Evolutionary conservation across 2,113 vertebrate genomes (phyloP).

Genomic region (Triplophysa siluroides): DNA sequence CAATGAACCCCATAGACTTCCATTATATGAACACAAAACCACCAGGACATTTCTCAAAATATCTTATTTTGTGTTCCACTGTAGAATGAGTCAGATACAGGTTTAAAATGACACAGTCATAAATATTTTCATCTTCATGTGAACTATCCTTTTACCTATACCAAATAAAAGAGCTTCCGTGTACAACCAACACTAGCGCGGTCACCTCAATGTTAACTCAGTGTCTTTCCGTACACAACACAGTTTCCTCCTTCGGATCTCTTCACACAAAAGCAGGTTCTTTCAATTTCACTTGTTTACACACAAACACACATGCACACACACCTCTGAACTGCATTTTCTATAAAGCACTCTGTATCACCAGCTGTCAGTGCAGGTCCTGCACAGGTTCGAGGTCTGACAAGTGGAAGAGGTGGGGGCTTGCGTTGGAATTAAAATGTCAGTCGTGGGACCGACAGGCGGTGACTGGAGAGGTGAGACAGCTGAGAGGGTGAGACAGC

Average conservation of each 20-base stretch:
- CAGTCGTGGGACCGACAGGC: conserved; percentile 62
- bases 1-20: too few species aligned
- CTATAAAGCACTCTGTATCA: conserved; percentile 63
- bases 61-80: too few species aligned
- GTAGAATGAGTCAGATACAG: too few species aligned
- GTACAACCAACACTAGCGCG: neutral
- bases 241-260: conserved; percentile 25
- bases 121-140: too few species aligned
- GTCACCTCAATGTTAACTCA: conserved; percentile 21
- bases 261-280: conserved; percentile 40
- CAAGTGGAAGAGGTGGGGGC: conserved; percentile 65
- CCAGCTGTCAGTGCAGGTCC: conserved; percentile 67
- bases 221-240: neutral
- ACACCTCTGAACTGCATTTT: conserved; percentile 15
- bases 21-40: too few species aligned
- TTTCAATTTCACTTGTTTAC: conserved; percentile 32
- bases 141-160: too few species aligned
- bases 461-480: conserved; percentile 66
- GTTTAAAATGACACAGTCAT: too few species aligned
- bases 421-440: conserved; percentile 70
- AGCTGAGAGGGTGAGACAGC: conserved; percentile 59
- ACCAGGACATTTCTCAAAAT: too few species aligned
- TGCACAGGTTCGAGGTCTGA: conserved; percentile 62
- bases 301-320: conserved; percentile 21
- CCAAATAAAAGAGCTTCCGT: neutral